Base-by-base conservation (phyloP, 2,888 invertebrate species). In the Melangyna quadrimaculata region DNA sequence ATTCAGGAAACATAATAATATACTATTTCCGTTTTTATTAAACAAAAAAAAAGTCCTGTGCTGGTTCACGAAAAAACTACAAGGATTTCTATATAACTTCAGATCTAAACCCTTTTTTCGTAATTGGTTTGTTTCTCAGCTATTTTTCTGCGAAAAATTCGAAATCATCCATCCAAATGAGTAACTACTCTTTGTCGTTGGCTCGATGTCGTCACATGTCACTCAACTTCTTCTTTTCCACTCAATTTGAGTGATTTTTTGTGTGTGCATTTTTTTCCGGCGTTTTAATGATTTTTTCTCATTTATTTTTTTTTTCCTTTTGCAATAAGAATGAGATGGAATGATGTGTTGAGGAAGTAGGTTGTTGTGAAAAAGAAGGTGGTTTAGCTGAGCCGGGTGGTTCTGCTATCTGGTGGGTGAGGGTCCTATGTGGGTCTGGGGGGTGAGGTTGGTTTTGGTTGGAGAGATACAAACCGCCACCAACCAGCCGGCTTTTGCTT, bases 401-500 rank as follows among this genome's bases (percentile, higher is more conserved):
- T 22, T 17, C 9, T n/a, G 22, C 12, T 51, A 14, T n/a, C n/a
- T n/a, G 51, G 24, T 51, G 24, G 24, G 3, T 51, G 27, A n/a
- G 29, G 48, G 9, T 37, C 1, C 7, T 14, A 3, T 6, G 24
- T 35, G 53, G 3, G 69, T 19, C 19, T 43, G 51, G 61, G 43
- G 51, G 61, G 67, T 45, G 17, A 8, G 14, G 27, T 43, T 27
- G 29, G 10, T n/a, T 29, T 70, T n/a, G 8, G 45, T 32, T 43
- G 24, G 27, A 70, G 45, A 73, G 43, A 57, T 51, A 45, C 43
- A 32, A 22, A 61, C 22, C 37, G 69, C 61, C 75, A 86, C 55
- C 72, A 86, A 86, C 55, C 72, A 86, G 86, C 81, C 86, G 86
- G 86, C 86, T 73, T 86, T 59, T 59, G 32, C 35, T 57, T 57